Evolutionary conservation across 30 jellyfish, hydroid and myxozoan species (phyloP).

Genomic region (Turritopsis rubra): DNA sequence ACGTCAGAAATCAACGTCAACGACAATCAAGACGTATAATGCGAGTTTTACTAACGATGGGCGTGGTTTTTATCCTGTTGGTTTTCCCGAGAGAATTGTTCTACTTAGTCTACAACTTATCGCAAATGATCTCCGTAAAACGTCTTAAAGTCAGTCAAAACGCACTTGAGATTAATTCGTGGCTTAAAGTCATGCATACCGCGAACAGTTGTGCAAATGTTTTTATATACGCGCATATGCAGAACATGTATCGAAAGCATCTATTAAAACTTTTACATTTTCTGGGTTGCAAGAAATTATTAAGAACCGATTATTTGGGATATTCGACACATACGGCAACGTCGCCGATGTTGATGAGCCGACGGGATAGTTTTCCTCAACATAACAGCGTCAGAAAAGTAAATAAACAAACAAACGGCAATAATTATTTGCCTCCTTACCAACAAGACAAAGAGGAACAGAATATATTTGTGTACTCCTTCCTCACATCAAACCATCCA

Average conservation of each 20-base stretch:
- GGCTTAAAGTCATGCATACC: constrained; percentile 72
- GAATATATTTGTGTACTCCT: background rate
- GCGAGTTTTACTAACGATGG: constrained; percentile 46
- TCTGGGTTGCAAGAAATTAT: constrained; percentile 15
- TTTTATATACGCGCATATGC: constrained; percentile 85
- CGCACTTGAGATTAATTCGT: constrained; percentile 36
- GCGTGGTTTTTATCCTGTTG: constrained; percentile 45
- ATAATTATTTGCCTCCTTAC: too few species aligned
- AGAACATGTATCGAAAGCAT: constrained; percentile 27
- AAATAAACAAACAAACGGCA: background rate
- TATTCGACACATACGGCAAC: constrained; percentile 15
- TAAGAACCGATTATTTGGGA: background rate
- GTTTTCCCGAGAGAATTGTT: constrained; percentile 76
- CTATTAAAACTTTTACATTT: background rate
- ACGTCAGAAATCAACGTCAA: constrained; percentile 14
- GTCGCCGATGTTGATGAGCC: constrained; percentile 3
- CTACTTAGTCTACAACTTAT: constrained; percentile 33
- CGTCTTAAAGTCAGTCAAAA: constrained; percentile 31
- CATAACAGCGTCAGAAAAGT: background rate
- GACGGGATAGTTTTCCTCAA: background rate
- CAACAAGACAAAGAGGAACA: background rate
- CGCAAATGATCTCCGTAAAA: constrained; percentile 50
- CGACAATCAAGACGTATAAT: constrained; percentile 35
- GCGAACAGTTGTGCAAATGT: constrained; percentile 89
- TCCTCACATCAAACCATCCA: background rate